Evolutionary conservation across 2,797 vertebrate genomes (phyloP).

Genomic region (Tokudaia muenninki): DNA sequence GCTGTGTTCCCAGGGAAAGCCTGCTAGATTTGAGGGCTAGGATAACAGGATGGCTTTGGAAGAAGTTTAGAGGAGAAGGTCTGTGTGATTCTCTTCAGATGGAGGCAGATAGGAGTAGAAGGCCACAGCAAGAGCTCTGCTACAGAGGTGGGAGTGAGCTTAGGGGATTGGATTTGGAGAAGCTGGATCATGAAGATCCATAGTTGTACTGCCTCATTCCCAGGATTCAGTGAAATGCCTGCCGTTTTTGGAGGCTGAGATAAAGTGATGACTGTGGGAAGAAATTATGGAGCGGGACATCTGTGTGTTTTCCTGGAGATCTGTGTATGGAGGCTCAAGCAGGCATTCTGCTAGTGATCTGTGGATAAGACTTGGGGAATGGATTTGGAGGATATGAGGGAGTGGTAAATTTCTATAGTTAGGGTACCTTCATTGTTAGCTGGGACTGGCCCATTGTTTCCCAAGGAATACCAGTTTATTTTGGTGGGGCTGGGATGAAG

Average conservation of each 20-base stretch:
- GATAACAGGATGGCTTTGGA: not conserved
- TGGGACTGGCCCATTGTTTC: not conserved
- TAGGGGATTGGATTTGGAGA: not conserved
- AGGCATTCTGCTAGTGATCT: not conserved
- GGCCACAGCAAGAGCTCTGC: not conserved
- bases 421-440: not conserved
- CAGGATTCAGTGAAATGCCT: not conserved
- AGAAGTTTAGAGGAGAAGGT: not conserved
- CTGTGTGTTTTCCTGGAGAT: not conserved
- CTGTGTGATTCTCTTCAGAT: not conserved
- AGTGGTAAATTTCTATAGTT: not conserved
- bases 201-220: not conserved
- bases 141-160: not conserved
- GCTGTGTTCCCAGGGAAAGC: not conserved
- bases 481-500: no score
- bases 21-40: not conserved
- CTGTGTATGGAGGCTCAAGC: no score
- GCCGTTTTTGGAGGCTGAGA: no score
- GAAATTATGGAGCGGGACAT: not conserved
- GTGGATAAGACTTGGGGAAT: not conserved
- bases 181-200: not conserved
- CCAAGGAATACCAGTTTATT: not conserved
- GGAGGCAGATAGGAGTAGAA: not conserved
- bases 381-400: not conserved
- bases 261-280: not conserved